Base-by-base conservation (phyloP, 2,113 vertebrate genomes). In the Tapirus terrestris region DNA sequence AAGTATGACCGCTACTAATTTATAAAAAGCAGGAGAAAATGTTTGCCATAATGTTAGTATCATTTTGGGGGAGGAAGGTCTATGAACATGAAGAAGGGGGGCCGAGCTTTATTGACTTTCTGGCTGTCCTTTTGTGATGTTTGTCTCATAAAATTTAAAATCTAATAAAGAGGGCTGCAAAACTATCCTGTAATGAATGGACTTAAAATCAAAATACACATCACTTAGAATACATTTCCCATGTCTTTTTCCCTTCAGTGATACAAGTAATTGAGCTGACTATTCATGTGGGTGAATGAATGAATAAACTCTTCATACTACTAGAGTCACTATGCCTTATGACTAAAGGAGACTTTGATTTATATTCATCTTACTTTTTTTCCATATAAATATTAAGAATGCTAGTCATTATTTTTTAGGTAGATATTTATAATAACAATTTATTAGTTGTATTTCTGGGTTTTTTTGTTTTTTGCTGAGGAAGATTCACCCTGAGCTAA, bases 111-210 rank as follows among this genome's bases (percentile, higher is more conserved):
- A 45, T 31, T 70, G 39, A 85, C 39, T 83, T 92, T 51, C 17
- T 45, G 3, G 31, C 16, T 39, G 31, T 72, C 33, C 17, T 67
- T 51, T 70, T 82, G 31, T 43, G 61, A 23, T 63, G 29, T 89
- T 88, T 82, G n/a, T 94, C 45, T 90, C 5, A 1, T 91, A 96
- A 70, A 89, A 80, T 79, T 65, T 93, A 39, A 81, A 86, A 56
- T 94, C 43, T 91, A 43, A 43, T 89, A 53, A 93, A 92, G 61
- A 94, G 39, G 72, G 33, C 60, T 96, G 25, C 36, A 94, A 51
- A 67, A 70, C 29, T 87, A 29, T 45, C 56, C 48, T 77, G 2
- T 77, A 77, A 90, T 75, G 70, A 91, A 77, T 93, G 29, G 16
- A 79, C 67, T 85, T 95, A 36, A 75, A 94, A 43, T 90, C 2